Percentiles rank a stretch among this genome's conserved stretches.
Conservation (phyloP, 1,140 invertebrate genomes). For the Calycopis cecrops region DNA sequence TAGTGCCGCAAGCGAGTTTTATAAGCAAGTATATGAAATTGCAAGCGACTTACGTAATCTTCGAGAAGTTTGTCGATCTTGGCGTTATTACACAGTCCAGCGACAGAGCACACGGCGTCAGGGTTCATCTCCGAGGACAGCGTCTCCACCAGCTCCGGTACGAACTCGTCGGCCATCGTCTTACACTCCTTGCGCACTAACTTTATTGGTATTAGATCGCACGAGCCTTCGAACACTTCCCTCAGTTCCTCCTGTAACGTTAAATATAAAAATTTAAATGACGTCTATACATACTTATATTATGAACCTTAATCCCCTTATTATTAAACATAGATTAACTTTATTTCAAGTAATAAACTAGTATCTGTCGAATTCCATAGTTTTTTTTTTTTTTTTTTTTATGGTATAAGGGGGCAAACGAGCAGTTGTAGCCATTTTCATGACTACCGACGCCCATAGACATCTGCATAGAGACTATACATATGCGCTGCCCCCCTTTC, state of each 20-base stretch:
- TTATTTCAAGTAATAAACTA: too few relatives aligned
- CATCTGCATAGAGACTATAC: too few relatives aligned
- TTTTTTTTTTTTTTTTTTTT: too few relatives aligned
- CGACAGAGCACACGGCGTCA: constrained; percentile 88
- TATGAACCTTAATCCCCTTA: too few relatives aligned
- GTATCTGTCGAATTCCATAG: too few relatives aligned
- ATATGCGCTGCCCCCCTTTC: too few relatives aligned
- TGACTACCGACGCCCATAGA: too few relatives aligned
- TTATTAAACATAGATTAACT: too few relatives aligned
- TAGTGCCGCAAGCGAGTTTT: neutral
- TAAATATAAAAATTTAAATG: constrained; percentile 9
- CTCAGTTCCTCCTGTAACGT: constrained; percentile 84
- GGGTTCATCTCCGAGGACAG: constrained; percentile 92
- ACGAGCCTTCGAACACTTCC: constrained; percentile 92
- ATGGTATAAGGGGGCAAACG: too few relatives aligned
- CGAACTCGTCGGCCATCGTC: constrained; percentile 88
- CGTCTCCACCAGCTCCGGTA: constrained; percentile 91
- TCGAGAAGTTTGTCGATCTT: constrained; percentile 81
- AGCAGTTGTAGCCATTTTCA: too few relatives aligned
- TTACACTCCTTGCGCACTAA: constrained; percentile 85
- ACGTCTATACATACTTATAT: too few relatives aligned
- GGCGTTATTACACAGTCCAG: constrained; percentile 90
- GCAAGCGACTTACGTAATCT: constrained; percentile 62
- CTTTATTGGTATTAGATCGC: constrained; percentile 87
- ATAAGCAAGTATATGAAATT: neutral